Conservation (phyloP, 2,888 invertebrate genomes). For the Leucania comma region DNA sequence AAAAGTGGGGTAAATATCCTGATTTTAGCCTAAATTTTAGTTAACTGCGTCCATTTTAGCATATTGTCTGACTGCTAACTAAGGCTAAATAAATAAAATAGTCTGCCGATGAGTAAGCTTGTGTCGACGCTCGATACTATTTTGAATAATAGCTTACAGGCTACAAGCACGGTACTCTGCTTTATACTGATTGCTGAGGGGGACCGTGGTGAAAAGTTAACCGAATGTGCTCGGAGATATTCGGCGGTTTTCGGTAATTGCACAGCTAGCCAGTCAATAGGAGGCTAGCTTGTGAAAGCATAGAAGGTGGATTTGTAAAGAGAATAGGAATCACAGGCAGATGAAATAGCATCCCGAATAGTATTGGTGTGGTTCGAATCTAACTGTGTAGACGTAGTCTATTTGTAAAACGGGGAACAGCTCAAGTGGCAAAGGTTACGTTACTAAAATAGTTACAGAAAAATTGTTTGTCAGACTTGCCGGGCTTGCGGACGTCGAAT, state of each 20-base stretch:
- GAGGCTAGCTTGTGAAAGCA: neutral
- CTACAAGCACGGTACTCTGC: neutral
- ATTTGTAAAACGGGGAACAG: neutral
- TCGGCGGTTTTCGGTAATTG: neutral
- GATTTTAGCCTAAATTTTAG: neutral
- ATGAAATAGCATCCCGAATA: neutral
- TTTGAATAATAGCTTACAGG: slow-evolving; percentile 37
- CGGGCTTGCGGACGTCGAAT: no score
- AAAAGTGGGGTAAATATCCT: no score
- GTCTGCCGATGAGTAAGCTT: slow-evolving; percentile 11
- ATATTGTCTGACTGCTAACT: slow-evolving; percentile 12
- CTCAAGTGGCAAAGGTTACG: neutral
- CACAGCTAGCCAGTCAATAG: neutral
- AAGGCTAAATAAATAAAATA: slow-evolving; percentile 19
- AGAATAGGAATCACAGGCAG: neutral
- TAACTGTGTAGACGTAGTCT: neutral
- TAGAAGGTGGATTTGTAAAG: neutral
- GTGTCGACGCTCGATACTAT: slow-evolving; percentile 6
- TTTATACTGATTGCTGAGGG: slow-evolving; percentile 26
- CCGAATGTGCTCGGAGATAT: slow-evolving; percentile 7
- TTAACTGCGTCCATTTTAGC: neutral
- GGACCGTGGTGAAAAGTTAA: slow-evolving; percentile 4
- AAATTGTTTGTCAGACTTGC: no score
- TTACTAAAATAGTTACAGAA: no score
- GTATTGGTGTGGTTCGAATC: neutral